Conservation (phyloP, 2,113 vertebrate genomes). For the Stegostoma tigrinum region DNA sequence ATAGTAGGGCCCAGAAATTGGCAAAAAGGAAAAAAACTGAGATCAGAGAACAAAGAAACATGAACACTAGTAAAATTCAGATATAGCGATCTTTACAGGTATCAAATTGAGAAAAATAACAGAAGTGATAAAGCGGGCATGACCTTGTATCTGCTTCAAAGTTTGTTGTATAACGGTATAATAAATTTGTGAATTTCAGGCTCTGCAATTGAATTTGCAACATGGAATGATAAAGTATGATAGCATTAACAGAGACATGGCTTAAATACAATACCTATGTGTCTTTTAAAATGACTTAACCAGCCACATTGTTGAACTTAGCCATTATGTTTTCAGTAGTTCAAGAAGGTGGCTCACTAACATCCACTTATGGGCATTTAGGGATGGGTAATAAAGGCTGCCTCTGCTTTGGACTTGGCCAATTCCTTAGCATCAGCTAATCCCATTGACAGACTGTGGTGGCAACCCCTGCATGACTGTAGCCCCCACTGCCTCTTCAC, state of each 20-base stretch:
- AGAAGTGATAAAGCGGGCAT: no score
- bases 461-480: no score
- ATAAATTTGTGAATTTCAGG: not conserved
- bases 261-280: not conserved
- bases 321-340: no score
- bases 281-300: not conserved
- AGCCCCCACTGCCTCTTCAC: no score
- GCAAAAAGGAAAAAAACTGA: not conserved
- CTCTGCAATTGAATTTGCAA: not conserved
- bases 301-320: not conserved
- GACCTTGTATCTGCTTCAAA: not conserved
- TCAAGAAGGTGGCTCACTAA: no score
- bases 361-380: no score
- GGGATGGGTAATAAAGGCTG: not conserved
- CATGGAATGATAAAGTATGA: not conserved
- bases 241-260: not conserved
- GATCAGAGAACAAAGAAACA: not conserved
- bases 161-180: not conserved
- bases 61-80: not conserved
- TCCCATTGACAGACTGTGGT: no score
- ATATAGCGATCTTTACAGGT: not conserved
- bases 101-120: not conserved
- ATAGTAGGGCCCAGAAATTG: not conserved
- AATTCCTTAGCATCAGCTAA: no score
- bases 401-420: no score